phyloP scores from a whole-genome alignment of 2,888 invertebrate species.

The Mythimna impura region DNA sequence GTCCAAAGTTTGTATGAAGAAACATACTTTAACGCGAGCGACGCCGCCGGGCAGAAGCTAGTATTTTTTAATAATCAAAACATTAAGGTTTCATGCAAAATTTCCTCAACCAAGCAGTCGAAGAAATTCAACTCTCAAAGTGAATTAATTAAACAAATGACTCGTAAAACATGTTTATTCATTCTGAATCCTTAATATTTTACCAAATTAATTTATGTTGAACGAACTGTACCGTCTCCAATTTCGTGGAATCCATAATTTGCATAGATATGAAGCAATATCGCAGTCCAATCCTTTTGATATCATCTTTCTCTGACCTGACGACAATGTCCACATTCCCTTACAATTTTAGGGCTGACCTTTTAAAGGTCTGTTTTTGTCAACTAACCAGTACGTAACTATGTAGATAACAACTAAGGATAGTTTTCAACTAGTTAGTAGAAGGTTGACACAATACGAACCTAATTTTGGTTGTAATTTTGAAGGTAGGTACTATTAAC shows the following conservation, averaged over 20 bases:
- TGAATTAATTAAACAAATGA: slow-evolving; percentile 29
- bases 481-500: not conserved
- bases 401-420: not conserved
- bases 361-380: slow-evolving; percentile 29
- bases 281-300: slow-evolving; percentile 47
- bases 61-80: not conserved
- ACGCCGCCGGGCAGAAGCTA: no score
- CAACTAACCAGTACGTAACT: not conserved
- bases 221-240: slow-evolving; percentile 17
- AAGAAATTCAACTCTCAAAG: slow-evolving; percentile 25
- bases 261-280: slow-evolving; percentile 66
- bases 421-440: slow-evolving; percentile 7
- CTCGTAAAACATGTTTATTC: slow-evolving; percentile 34
- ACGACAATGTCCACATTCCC: slow-evolving; percentile 42
- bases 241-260: slow-evolving; percentile 54
- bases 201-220: slow-evolving; percentile 51
- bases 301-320: slow-evolving; percentile 15
- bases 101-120: not conserved
- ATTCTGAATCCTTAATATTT: slow-evolving; percentile 28
- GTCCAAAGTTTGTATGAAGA: no score
- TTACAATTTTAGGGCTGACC: slow-evolving; percentile 36
- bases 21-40: no score
- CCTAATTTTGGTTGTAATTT: slow-evolving; percentile 5
- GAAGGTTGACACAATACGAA: not conserved
- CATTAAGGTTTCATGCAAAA: slow-evolving; percentile 5